These are phyloP conservation scores for Phlogophora meticulosa DNA, from an alignment of 2,888 invertebrate genomes.

Conservation along the genomic window DNA sequence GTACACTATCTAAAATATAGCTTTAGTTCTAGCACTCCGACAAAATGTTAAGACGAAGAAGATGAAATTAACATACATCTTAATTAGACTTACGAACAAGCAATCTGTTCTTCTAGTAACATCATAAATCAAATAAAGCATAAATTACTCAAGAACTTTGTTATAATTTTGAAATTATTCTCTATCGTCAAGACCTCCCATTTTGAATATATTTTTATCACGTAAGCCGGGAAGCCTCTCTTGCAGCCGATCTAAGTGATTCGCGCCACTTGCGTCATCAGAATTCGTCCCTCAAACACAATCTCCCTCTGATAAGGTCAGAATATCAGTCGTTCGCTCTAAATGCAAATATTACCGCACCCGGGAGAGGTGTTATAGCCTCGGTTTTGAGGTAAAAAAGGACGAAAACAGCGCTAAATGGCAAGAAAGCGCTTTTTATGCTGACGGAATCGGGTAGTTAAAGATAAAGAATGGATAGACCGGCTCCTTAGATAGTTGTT, in stretches of 20 bases:
- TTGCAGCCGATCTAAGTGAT: conserved; percentile 71
- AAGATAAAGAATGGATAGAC: conserved; percentile 87
- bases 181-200: conserved; percentile 24
- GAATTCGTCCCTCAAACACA: conserved; percentile 86
- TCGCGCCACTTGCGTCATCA: conserved; percentile 81
- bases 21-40: background rate
- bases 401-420: conserved; percentile 89
- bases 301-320: conserved; percentile 89
- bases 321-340: conserved; percentile 90
- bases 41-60: background rate
- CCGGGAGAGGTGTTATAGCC: conserved; percentile 88
- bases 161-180: conserved; percentile 43
- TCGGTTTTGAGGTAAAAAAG: conserved; percentile 88
- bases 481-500: conserved; percentile 76
- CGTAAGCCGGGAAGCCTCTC: conserved; percentile 68
- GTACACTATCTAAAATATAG: conserved; percentile 9
- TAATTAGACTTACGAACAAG: conserved; percentile 38
- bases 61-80: conserved; percentile 31
- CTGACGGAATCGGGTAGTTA: conserved; percentile 86
- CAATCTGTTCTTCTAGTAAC: conserved; percentile 13
- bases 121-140: conserved; percentile 57
- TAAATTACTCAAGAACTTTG: conserved; percentile 46
- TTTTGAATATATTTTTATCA: conserved; percentile 68
- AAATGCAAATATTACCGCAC: conserved; percentile 90
- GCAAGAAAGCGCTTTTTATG: conserved; percentile 87